These are phyloP conservation scores for Halcyon smyrnensis DNA, from an alignment of 2,797 vertebrate genomes.

Conservation along the genomic window DNA sequence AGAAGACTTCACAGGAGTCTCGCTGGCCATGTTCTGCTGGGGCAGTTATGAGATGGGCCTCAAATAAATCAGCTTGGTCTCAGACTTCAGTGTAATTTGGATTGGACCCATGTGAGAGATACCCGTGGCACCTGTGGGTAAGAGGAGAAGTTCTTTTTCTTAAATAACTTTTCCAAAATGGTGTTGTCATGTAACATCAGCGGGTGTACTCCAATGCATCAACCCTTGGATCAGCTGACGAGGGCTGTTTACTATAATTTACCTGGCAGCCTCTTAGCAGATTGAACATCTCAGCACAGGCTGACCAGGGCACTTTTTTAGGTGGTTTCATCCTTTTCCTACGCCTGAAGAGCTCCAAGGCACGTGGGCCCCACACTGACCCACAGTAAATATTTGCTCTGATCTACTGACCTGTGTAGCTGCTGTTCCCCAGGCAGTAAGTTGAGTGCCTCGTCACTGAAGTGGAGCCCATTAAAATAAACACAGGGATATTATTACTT, in stretches of 20 bases:
- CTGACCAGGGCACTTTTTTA: neutral
- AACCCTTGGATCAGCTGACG: neutral
- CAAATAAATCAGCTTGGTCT: neutral
- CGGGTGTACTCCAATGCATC: neutral
- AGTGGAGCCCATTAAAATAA: conserved; percentile 66
- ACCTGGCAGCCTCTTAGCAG: neutral
- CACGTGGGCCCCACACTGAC: neutral
- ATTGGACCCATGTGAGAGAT: neutral
- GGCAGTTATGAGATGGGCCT: neutral
- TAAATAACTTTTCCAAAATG: neutral
- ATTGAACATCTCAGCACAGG: neutral
- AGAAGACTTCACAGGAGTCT: neutral
- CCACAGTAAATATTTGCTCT: conserved; percentile 11
- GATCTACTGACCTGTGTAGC: conserved; percentile 31
- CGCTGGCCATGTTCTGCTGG: accelerated
- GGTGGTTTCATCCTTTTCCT: neutral
- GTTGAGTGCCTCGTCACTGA: conserved; percentile 18
- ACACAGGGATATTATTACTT: conserved; percentile 60
- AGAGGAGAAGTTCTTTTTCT: conserved; percentile 37
- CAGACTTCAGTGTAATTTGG: neutral
- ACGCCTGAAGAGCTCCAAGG: neutral
- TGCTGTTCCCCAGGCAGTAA: neutral
- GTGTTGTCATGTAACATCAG: neutral
- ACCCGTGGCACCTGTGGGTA: neutral
- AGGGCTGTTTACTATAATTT: neutral